These are phyloP conservation scores for Paratilapia polleni DNA, from an alignment of 2,113 vertebrate genomes.

Conservation along the genomic window DNA sequence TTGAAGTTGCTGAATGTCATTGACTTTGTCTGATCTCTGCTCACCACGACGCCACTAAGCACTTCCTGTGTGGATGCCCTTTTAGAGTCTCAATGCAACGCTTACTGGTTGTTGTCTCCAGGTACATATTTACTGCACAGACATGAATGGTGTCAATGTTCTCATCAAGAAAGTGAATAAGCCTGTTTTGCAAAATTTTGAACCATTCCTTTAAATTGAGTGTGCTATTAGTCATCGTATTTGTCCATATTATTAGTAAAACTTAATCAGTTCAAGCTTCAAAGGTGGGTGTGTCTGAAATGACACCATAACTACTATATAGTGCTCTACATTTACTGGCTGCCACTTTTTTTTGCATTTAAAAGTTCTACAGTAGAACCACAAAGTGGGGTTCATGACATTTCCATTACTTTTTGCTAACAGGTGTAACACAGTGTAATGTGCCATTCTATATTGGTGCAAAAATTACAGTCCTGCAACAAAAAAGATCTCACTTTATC, in stretches of 20 bases:
- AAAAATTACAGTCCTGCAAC: not conserved
- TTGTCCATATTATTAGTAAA: not conserved
- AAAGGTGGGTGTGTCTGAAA: not conserved
- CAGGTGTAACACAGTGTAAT: not conserved
- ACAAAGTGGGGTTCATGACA: not conserved
- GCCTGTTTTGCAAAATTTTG: not conserved
- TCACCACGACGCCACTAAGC: accelerated
- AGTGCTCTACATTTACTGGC: not conserved
- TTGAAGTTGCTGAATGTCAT: not conserved
- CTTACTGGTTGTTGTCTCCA: not conserved
- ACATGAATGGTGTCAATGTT: not conserved
- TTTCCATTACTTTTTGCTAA: not conserved
- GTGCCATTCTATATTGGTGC: not conserved
- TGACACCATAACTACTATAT: not conserved
- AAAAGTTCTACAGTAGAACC: not conserved
- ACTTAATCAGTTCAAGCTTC: not conserved
- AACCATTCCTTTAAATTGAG: not conserved
- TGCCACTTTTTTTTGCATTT: not conserved
- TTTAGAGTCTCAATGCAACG: not conserved
- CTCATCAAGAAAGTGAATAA: not conserved
- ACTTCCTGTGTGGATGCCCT: not conserved
- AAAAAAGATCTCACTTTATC: not conserved
- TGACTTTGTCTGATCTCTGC: not conserved
- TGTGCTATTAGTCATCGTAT: not conserved
- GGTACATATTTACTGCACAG: not conserved